A percentile compares a stretch with the other conserved stretches of the same genome.
Conservation (phyloP, 1,140 invertebrate genomes). For the Hypsibius dujardini region DNA sequence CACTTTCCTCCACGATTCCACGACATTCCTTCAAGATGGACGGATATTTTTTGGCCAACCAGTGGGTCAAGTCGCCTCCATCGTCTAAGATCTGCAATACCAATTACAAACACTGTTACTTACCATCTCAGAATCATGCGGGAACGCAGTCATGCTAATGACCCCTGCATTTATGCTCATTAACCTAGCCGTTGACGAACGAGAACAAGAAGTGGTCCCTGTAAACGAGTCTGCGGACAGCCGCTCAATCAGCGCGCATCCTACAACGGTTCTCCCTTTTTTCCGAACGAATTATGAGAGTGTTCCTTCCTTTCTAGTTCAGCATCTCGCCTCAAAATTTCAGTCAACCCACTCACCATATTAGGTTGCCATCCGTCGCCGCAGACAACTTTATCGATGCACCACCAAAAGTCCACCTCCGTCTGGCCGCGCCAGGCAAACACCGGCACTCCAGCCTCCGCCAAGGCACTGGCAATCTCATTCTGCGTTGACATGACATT, state of each 20-base stretch:
- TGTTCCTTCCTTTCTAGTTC: not conserved
- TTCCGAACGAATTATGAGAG: too few species aligned
- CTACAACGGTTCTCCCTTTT: too few species aligned
- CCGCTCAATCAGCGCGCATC: not conserved
- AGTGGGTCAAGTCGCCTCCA: constrained; percentile 86
- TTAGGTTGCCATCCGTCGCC: constrained; percentile 91
- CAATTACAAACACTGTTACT: too few species aligned
- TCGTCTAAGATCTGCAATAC: constrained; percentile 66
- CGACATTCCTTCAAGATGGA: constrained; percentile 43
- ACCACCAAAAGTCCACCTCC: constrained; percentile 98
- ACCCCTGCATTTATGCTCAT: too few species aligned
- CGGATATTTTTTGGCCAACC: constrained; percentile 91
- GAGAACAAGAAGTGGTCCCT: too few species aligned
- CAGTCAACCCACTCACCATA: constrained; percentile 41
- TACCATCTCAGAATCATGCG: too few species aligned
- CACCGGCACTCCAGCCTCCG: constrained; percentile 50
- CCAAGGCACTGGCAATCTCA: constrained; percentile 35
- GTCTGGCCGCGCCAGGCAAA: constrained; percentile 90
- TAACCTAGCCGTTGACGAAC: too few species aligned
- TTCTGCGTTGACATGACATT: constrained; percentile 34
- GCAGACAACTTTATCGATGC: constrained; percentile 79
- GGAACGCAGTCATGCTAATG: too few species aligned
- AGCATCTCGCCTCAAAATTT: not conserved
- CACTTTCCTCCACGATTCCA: constrained; percentile 93
- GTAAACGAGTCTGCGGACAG: not conserved